phyloP scores from a whole-genome alignment of 35 echinoderm and acorn worm species.

The Ptychodera flava region DNA sequence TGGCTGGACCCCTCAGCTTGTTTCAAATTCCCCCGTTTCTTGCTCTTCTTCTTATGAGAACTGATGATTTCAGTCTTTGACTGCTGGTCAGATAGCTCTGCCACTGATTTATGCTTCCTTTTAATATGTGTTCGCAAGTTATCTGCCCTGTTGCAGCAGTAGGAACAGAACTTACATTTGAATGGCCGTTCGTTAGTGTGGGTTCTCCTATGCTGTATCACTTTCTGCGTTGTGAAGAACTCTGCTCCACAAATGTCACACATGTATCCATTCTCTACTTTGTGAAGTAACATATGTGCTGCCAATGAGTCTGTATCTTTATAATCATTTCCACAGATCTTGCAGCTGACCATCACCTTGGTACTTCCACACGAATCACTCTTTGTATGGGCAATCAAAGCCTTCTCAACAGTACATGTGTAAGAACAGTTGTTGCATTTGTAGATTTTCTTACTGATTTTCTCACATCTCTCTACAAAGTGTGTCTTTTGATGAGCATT shows the following conservation, averaged over 20 bases:
- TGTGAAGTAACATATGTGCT: slow-evolving; percentile 13
- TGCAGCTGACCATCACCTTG: background rate
- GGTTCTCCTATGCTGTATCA: slow-evolving; percentile 9
- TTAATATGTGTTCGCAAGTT: slow-evolving; percentile 4
- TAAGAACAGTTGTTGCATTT: background rate
- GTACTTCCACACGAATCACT: background rate
- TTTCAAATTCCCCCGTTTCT: too few relatives aligned
- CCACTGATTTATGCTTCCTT: slow-evolving; percentile 6
- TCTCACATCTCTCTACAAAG: background rate
- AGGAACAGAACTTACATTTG: slow-evolving; percentile 8
- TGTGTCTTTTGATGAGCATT: background rate
- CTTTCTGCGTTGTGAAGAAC: slow-evolving; percentile 5
- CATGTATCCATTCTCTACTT: background rate
- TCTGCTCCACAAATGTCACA: slow-evolving; percentile 14
- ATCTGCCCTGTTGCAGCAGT: background rate
- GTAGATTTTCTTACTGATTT: background rate
- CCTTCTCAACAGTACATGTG: background rate
- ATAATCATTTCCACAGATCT: slow-evolving; percentile 5
- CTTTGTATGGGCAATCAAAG: background rate
- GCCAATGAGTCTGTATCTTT: background rate
- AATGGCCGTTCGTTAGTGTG: slow-evolving; percentile 7
- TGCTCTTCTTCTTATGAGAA: too few relatives aligned
- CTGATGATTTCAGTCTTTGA: too few relatives aligned
- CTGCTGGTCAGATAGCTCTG: too few relatives aligned
- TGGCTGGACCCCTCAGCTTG: too few relatives aligned